Percentiles rank a stretch among this genome's conserved stretches.
phyloP scores from a whole-genome alignment of 2,797 vertebrate genomes.

The Catamblyrhynchus diadema region DNA sequence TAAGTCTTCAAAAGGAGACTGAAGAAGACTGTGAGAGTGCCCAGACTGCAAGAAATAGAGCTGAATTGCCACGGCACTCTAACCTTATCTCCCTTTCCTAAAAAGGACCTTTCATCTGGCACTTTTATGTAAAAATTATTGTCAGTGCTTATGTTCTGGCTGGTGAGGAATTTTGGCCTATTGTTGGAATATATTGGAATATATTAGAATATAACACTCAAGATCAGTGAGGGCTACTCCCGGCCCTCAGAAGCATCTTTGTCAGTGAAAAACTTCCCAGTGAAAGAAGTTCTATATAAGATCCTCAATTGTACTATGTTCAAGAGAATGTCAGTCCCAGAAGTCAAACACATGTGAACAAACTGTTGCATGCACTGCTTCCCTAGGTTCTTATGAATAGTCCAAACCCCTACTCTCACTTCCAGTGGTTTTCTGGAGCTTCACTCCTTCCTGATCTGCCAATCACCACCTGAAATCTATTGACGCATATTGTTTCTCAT shows the following conservation, averaged over 20 bases:
- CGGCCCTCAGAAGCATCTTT: neutral
- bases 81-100: neutral
- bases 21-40: neutral
- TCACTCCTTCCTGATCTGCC: neutral
- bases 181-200: neutral
- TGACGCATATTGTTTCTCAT: neutral
- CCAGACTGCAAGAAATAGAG: neutral
- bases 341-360: neutral
- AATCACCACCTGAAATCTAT: neutral
- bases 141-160: neutral
- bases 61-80: neutral
- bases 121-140: neutral
- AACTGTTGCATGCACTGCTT: neutral
- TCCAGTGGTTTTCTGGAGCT: neutral
- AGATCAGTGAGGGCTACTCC: neutral
- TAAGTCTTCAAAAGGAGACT: neutral
- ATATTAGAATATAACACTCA: neutral
- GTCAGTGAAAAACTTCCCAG: neutral
- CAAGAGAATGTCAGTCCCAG: neutral
- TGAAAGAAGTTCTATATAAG: neutral
- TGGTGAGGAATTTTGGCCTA: neutral
- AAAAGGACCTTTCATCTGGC: neutral
- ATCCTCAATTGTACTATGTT: neutral
- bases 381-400: neutral
- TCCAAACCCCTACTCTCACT: neutral